Percentiles rank a stretch among this genome's conserved stretches.
Evolutionary conservation across 2,888 invertebrate species (phyloP).

Genomic region (Reticulitermes lucifugus): DNA sequence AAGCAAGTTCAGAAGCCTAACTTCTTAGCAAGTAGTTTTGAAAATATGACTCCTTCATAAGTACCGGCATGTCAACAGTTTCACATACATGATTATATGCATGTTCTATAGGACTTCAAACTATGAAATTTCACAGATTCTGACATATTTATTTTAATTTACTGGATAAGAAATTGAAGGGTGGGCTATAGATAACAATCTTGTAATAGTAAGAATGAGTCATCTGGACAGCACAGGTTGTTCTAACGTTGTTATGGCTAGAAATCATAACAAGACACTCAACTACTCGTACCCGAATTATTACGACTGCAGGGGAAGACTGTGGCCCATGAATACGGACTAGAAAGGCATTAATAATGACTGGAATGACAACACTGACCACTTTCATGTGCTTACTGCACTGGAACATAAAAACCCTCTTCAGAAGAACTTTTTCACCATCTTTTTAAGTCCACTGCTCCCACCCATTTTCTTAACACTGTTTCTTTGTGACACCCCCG

Average conservation of each 20-base stretch:
- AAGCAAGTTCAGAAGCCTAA: not conserved
- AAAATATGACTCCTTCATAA: not conserved
- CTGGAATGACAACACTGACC: conserved; percentile 27
- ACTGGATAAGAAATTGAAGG: no score
- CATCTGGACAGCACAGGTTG: not conserved
- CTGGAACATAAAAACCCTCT: conserved; percentile 6
- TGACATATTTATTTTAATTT: no score
- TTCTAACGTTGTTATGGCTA: not conserved
- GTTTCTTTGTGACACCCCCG: conserved; percentile 52
- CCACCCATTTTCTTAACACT: conserved; percentile 69
- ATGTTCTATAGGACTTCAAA: not conserved
- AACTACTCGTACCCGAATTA: not conserved
- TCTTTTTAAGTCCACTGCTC: conserved; percentile 77
- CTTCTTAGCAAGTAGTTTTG: not conserved
- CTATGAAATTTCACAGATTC: no score
- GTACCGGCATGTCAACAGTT: no score
- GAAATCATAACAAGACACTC: not conserved
- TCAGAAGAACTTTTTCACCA: conserved; percentile 85
- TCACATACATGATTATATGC: not conserved
- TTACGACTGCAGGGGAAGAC: conserved; percentile 17
- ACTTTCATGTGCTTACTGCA: not conserved
- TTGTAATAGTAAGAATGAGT: not conserved
- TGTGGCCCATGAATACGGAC: not conserved
- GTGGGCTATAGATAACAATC: no score
- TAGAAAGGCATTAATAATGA: conserved; percentile 6